These are phyloP conservation scores for Melozone crissalis DNA, from an alignment of 2,113 vertebrate genomes.

Conservation along the genomic window DNA sequence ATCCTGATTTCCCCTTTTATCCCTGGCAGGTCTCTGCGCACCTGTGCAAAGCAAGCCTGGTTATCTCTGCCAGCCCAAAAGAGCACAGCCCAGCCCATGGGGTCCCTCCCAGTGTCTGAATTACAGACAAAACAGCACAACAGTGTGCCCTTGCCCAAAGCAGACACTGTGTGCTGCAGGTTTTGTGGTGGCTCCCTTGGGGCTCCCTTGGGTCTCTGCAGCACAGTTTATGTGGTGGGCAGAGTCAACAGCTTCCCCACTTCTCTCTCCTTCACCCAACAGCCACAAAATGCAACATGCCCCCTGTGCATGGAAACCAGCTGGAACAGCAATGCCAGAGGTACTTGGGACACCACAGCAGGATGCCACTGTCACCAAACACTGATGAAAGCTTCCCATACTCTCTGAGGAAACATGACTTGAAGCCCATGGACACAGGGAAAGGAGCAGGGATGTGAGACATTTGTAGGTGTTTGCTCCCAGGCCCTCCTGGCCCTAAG, in stretches of 20 bases:
- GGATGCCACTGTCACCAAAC: not conserved
- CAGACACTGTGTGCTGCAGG: rapidly evolving
- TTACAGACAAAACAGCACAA: not conserved
- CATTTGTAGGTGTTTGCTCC: not conserved
- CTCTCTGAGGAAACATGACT: not conserved
- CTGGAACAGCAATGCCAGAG: not conserved
- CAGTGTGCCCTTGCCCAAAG: not conserved
- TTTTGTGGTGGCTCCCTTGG: not conserved
- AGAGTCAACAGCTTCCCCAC: not conserved
- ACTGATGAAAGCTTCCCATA: not conserved
- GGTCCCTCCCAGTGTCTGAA: not conserved
- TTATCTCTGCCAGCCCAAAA: not conserved
- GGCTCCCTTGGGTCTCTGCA: not conserved
- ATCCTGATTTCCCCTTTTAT: not conserved
- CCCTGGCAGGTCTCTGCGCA: not conserved
- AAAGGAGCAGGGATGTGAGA: not conserved
- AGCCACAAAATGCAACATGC: not conserved
- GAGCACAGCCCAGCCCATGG: not conserved
- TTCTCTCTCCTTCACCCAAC: not conserved
- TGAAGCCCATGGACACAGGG: not conserved
- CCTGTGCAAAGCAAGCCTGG: not conserved
- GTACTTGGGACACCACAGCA: not conserved
- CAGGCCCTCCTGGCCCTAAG: not conserved
- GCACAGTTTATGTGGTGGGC: not conserved
- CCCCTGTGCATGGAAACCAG: rapidly evolving